Base-by-base conservation (phyloP, 2,888 invertebrate species). In the Choreutis nemorana region DNA sequence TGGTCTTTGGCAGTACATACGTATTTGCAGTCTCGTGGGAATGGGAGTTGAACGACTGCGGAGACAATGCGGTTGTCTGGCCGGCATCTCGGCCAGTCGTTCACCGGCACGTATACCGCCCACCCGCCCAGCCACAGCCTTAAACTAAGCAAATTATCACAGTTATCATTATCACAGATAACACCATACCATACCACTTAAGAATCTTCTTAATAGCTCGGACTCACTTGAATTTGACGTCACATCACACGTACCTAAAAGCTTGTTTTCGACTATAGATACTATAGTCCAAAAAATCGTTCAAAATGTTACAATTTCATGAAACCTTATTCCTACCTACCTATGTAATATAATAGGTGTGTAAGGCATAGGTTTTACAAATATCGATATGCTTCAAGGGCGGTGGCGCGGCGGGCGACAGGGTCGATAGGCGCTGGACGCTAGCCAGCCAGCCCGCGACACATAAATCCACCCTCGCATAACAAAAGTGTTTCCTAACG, bases 1-100 rank as follows among this genome's bases (percentile, higher is more conserved):
- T 68, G 62, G 59, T 57, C 63, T 67, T 72, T 73, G 72, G 72
- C 72, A 73, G 70, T 71, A 73, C 67, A 56, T 62, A 66, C 59
- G n/a, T n/a, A n/a, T 68, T 65, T 44, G 58, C 61, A 61, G 64
- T 60, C 65, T 71, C 75, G 75, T 80, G 81, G 78, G 78, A 80
- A 80, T 65, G 67, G 40, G 72, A 72, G 78, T 77, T 77, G 78
- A 78, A 77, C 73, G 77, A 78, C 78, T 75, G 70, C 61, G 53
- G 62, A 66, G 68, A 75, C 75, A 73, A 75, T 73, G 70, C 67
- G 62, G 59, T 56, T 59, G 62, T 61, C 55, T 62, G 55, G 55
- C 59, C 34, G 34, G 34, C 28, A 54, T 56, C 59, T 57, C 59
- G 53, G 60, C 55, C 55, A 58, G 59, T 60, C 60, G 62, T 61